Evolutionary conservation across 92 coral and sea anemone species (phyloP).

Genomic region (Muricea muricata): DNA sequence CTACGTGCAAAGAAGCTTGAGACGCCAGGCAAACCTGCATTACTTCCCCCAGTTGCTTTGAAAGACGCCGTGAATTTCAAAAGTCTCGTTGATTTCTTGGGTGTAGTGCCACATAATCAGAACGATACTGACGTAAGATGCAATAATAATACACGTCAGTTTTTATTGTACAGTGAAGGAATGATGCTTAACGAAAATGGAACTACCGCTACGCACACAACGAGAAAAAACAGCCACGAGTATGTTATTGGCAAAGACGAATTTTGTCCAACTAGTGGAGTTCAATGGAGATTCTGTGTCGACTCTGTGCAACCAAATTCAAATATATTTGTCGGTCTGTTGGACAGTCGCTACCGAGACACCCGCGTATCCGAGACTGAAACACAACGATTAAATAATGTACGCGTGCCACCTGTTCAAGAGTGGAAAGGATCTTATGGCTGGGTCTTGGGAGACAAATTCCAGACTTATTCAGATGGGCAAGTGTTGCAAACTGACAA

Average conservation of each 20-base stretch:
- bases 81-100: constrained; percentile 15
- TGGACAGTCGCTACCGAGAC: background rate
- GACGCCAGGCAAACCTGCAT: constrained; percentile 10
- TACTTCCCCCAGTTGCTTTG: background rate
- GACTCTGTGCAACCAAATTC: background rate
- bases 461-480: background rate
- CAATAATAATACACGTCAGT: background rate
- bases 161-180: background rate
- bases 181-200: background rate
- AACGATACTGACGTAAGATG: background rate
- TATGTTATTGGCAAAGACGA: constrained; percentile 2
- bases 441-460: background rate
- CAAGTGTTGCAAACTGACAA: background rate
- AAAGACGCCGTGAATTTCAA: constrained; percentile 8
- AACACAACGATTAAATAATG: background rate
- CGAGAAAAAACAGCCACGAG: background rate
- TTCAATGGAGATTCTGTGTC: background rate
- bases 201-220: background rate
- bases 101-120: background rate
- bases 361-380: background rate
- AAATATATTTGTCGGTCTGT: background rate
- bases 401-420: background rate
- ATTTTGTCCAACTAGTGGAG: background rate
- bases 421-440: background rate
- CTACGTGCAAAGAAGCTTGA: constrained; percentile 13